A percentile compares a stretch with the other conserved stretches of the same genome.
Conservation (phyloP, 2,888 invertebrate species). For the Stramonita haemastoma region DNA sequence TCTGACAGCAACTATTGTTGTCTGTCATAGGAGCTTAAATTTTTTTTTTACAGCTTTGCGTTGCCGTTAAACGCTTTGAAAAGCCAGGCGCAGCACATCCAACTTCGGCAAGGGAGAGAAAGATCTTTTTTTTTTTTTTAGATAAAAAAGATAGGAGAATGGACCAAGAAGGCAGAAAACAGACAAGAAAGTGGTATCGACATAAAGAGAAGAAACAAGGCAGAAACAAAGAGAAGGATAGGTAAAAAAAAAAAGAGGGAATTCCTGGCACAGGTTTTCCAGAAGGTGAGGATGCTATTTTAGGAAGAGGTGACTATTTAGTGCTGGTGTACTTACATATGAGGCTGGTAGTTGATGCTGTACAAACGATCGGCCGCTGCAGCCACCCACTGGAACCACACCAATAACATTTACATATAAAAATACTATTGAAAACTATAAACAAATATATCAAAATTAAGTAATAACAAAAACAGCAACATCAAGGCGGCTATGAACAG, state of each 20-base stretch:
- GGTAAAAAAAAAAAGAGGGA: not conserved
- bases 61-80: too few species aligned
- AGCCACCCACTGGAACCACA: constrained; percentile 35
- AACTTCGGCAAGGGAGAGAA: too few species aligned
- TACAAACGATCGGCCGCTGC: constrained; percentile 36
- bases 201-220: not conserved
- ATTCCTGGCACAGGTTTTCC: not conserved
- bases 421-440: not conserved
- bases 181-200: not conserved
- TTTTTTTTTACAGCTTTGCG: too few species aligned
- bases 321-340: constrained; percentile 24
- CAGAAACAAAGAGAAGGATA: not conserved
- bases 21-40: too few species aligned
- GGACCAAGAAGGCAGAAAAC: not conserved
- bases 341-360: constrained; percentile 41
- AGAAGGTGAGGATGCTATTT: too few species aligned
- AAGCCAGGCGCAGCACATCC: too few species aligned
- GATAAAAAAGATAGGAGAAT: too few species aligned
- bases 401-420: too few species aligned
- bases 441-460: not conserved
- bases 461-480: not conserved
- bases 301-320: not conserved
- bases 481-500: too few species aligned
- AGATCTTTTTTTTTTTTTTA: too few species aligned
- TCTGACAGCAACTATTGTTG: too few species aligned